Percentiles rank a stretch among this genome's conserved stretches.
phyloP scores from a whole-genome alignment of 2,888 invertebrate species.

The Panzeria rudis region DNA sequence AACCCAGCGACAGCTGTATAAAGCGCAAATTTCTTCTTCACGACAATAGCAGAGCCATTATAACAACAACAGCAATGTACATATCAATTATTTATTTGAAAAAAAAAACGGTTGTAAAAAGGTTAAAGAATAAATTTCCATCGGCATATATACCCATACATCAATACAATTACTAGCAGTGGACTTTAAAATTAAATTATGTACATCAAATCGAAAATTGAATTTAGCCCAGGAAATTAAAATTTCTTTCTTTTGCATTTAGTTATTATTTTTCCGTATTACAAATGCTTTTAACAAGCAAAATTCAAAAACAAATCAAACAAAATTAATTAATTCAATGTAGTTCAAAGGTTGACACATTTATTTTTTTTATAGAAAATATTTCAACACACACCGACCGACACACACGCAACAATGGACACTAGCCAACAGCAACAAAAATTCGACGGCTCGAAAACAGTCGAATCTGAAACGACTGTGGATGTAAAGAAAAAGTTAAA shows the following conservation, averaged over 20 bases:
- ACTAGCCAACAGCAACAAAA: neutral
- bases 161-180: too few relatives aligned
- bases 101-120: too few relatives aligned
- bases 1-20: too few relatives aligned
- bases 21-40: too few relatives aligned
- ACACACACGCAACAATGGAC: conserved; percentile 16
- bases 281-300: neutral
- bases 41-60: too few relatives aligned
- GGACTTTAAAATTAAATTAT: neutral
- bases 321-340: conserved; percentile 40
- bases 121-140: too few relatives aligned
- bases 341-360: conserved; percentile 10
- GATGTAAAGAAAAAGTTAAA: conserved; percentile 80
- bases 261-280: neutral
- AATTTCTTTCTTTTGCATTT: neutral
- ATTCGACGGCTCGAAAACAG: conserved; percentile 2
- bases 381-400: neutral
- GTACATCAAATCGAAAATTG: neutral
- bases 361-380: conserved; percentile 17
- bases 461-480: neutral
- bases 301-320: neutral
- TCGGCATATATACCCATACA: too few relatives aligned
- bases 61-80: too few relatives aligned
- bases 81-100: too few relatives aligned
- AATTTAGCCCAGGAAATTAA: neutral